Percentiles rank a stretch among this genome's conserved stretches.
Conservation (phyloP, 2,113 vertebrate genomes). For the Zosterops pallidus region DNA sequence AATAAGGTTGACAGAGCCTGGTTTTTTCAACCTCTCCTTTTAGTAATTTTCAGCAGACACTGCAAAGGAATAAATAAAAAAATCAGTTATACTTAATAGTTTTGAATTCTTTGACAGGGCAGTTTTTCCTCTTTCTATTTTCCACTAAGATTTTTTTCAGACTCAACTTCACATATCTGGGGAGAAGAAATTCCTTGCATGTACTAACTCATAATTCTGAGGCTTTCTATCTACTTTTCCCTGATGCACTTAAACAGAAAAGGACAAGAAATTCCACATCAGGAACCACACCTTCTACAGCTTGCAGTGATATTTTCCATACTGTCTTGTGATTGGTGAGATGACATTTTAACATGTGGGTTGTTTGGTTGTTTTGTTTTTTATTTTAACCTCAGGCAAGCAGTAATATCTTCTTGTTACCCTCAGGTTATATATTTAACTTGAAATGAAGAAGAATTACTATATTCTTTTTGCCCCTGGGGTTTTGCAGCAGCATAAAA, state of each 20-base stretch:
- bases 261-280: neutral
- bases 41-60: neutral
- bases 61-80: neutral
- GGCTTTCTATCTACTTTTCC: neutral
- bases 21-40: neutral
- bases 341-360: neutral
- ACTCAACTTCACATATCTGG: neutral
- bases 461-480: neutral
- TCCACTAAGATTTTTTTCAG: neutral
- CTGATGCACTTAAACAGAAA: neutral
- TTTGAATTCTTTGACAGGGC: neutral
- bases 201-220: neutral
- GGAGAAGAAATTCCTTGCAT: neutral
- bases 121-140: neutral
- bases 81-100: neutral
- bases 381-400: slow-evolving; percentile 14
- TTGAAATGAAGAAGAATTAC: slow-evolving; percentile 36
- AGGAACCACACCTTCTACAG: neutral
- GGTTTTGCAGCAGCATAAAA: neutral
- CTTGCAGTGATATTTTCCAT: slow-evolving; percentile 34
- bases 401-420: slow-evolving; percentile 50
- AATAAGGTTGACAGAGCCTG: neutral
- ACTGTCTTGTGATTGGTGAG: neutral
- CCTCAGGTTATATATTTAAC: slow-evolving; percentile 30
- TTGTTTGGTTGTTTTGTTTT: neutral